Percentiles rank a stretch among this genome's conserved stretches.
phyloP scores from a whole-genome alignment of 2,113 vertebrate species.

The Perca schrenkii region DNA sequence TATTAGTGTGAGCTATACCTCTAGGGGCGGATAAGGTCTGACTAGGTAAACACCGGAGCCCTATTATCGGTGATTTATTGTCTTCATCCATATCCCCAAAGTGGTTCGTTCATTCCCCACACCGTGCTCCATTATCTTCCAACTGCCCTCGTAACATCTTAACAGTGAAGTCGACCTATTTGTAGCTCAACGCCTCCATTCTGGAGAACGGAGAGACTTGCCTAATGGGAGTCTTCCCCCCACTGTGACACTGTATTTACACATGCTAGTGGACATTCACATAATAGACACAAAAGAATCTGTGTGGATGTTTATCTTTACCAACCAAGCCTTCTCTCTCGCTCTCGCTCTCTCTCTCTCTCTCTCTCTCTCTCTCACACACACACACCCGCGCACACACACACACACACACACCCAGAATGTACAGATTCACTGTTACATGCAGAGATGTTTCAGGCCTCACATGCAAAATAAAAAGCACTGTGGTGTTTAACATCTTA shows the following conservation, averaged over 20 bases:
- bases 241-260: slow-evolving; percentile 74
- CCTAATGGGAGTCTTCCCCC: slow-evolving; percentile 52
- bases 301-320: slow-evolving; percentile 68
- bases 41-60: slow-evolving; percentile 67
- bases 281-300: slow-evolving; percentile 61
- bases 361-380: background rate
- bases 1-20: slow-evolving; percentile 57
- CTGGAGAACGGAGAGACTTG: slow-evolving; percentile 23
- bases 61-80: slow-evolving; percentile 74
- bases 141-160: slow-evolving; percentile 47
- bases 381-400: slow-evolving; percentile 8
- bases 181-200: slow-evolving; percentile 67
- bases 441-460: background rate
- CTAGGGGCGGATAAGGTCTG: slow-evolving; percentile 56
- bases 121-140: slow-evolving; percentile 65
- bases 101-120: slow-evolving; percentile 60
- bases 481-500: slow-evolving; percentile 18
- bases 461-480: slow-evolving; percentile 11
- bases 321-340: slow-evolving; percentile 26
- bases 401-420: background rate
- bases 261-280: slow-evolving; percentile 61
- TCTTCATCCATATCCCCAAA: slow-evolving; percentile 59
- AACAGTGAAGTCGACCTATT: slow-evolving; percentile 46
- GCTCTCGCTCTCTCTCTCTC: background rate
- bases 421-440: slow-evolving; percentile 21